phyloP scores from a whole-genome alignment of 2,797 vertebrate species.

The Chiroxiphia lanceolata region DNA sequence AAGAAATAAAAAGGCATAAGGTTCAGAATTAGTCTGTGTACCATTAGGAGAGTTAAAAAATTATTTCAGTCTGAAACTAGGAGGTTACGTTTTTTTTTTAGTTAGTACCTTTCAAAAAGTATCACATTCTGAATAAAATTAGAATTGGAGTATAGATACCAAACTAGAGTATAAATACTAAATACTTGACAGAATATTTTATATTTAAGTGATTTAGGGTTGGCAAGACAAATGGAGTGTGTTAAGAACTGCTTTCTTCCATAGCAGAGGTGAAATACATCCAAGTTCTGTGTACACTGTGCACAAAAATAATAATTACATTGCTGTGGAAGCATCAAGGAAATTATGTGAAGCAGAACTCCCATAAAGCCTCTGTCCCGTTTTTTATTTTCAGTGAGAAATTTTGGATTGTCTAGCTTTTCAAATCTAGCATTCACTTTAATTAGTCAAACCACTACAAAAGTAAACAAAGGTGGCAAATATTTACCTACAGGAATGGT shows the following conservation, averaged over 20 bases:
- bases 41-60: background rate
- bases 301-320: background rate
- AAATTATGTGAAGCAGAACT: background rate
- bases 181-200: background rate
- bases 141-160: background rate
- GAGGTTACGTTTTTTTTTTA: background rate
- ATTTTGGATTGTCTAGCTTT: background rate
- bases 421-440: background rate
- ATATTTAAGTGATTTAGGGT: background rate
- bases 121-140: background rate
- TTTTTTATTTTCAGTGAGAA: background rate
- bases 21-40: background rate
- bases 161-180: background rate
- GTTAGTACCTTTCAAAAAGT: background rate
- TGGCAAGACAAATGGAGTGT: background rate
- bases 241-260: background rate
- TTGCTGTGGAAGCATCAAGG: background rate
- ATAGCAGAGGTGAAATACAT: background rate
- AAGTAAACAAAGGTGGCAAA: background rate
- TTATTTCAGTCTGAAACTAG: background rate
- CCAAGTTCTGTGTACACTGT: background rate
- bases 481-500: background rate
- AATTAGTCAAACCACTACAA: background rate
- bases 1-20: fast-evolving
- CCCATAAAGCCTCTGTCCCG: background rate